Base-by-base conservation (phyloP, 2,113 vertebrate genomes). In the Spea bombifrons region DNA sequence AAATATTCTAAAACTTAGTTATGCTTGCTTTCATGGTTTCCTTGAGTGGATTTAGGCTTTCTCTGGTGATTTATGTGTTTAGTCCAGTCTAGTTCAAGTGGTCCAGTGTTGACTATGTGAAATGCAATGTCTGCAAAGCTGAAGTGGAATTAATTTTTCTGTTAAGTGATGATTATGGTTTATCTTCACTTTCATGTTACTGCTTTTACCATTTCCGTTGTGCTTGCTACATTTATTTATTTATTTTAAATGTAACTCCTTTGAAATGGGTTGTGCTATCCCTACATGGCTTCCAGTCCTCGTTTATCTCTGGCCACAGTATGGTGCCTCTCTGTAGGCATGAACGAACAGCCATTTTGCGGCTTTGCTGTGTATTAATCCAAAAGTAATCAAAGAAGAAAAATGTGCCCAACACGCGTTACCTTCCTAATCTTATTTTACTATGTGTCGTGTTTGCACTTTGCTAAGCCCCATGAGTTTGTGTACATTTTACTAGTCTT, bases 311-410 rank as follows among this genome's bases (percentile, higher is more conserved):
- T 46, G 65, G 49, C 49, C 50, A 46, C 74, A 67, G 6, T 15
- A 43, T 50, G 45, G 64, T 67, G 9, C 16, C 67, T 30, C 30
- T 67, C 7, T 15, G 5, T 50, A 65, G 61, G 47, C 47, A 16
- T 75, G 7, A n/a, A 49, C 1, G 4, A 55, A 15, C n/a, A 16
- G 17, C 61, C 30, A 17, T 64, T 17, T 30, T 64, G 16, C 61
- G n/a, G 7, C 61, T 64, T 67, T 67, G 48, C 74, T 53, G 49
- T 15, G 17, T 52, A 9, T 17, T 75, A 75, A 75, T 75, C 63
- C 49, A 10, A 46, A 67, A 47, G 50, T 75, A 75, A 75, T 67
- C 64, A 67, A 1, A 9, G 55, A 53, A 13, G 55, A 13, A 59
- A 59, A 12, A 13, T 59, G 7, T 59, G 55, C 15, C 10, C 15